Evolutionary conservation across 1,140 invertebrate species (phyloP).

Genomic region (Berghia stephanieae): DNA sequence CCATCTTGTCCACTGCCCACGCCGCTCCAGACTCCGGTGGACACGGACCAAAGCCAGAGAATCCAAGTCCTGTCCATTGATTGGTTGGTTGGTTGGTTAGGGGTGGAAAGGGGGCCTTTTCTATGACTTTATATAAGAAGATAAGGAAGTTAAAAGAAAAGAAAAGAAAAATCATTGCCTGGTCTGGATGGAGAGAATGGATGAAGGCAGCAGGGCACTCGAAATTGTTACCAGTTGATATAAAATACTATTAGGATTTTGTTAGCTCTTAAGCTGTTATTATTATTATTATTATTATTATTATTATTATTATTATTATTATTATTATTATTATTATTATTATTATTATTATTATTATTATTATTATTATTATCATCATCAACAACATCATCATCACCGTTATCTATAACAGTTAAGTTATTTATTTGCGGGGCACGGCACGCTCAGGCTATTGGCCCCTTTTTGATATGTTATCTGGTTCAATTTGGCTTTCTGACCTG

Average conservation of each 20-base stretch:
- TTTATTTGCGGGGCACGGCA: too few species aligned
- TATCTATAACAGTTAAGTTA: too few species aligned
- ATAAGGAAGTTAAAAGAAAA: too few species aligned
- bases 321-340: not conserved
- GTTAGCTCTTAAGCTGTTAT: not conserved
- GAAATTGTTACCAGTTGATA: not conserved
- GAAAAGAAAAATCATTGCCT: too few species aligned
- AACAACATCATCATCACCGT: too few species aligned
- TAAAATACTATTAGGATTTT: not conserved
- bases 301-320: not conserved
- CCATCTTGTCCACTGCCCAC: slow-evolving; percentile 28
- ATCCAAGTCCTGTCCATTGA: slow-evolving; percentile 32
- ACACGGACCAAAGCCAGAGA: slow-evolving; percentile 30
- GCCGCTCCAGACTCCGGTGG: slow-evolving; percentile 27
- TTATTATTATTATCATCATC: too few species aligned
- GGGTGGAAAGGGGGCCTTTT: too few species aligned
- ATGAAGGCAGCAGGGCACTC: slow-evolving; percentile 35
- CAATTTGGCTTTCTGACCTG: too few species aligned
- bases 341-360: not conserved
- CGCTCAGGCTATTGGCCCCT: too few species aligned
- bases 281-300: not conserved
- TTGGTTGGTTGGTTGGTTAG: not conserved
- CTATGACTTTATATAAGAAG: too few species aligned
- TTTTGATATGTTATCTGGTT: too few species aligned
- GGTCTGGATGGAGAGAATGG: not conserved